Percentiles rank a stretch among this genome's conserved stretches.
Evolutionary conservation across 2,113 vertebrate species (phyloP).

Genomic region (Emydura subglobosa): DNA sequence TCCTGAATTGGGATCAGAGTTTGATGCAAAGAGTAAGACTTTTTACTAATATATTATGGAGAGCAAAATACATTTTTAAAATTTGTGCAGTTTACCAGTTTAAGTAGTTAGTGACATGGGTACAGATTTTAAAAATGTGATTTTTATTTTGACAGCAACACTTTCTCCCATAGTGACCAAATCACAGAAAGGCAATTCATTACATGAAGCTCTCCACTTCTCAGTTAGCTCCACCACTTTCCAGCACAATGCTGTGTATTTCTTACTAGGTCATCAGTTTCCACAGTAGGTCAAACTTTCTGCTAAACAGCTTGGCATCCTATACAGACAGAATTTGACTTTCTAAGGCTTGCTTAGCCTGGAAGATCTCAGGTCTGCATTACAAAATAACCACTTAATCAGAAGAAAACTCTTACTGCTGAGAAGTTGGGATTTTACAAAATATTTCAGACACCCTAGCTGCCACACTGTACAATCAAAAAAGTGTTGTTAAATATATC

Average conservation of each 20-base stretch:
- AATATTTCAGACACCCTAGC: slow-evolving; percentile 1
- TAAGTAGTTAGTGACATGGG: neutral
- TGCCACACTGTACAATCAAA: neutral
- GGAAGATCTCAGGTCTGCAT: neutral
- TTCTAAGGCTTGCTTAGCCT: slow-evolving; percentile 27
- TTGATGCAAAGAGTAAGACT: neutral
- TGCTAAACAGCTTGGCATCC: slow-evolving; percentile 54
- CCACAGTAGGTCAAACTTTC: slow-evolving; percentile 49
- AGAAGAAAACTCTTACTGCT: slow-evolving; percentile 30
- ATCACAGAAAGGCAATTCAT: slow-evolving; percentile 53
- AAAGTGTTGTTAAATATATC: neutral
- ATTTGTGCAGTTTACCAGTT: neutral
- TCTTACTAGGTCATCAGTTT: slow-evolving; percentile 51
- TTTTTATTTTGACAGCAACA: slow-evolving; percentile 47
- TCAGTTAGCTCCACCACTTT: slow-evolving; percentile 34
- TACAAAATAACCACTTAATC: slow-evolving; percentile 45
- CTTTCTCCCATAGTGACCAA: slow-evolving; percentile 51
- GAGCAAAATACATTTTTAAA: neutral
- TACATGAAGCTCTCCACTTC: slow-evolving; percentile 34
- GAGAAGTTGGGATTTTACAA: neutral
- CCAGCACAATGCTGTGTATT: slow-evolving; percentile 26
- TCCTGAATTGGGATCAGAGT: neutral
- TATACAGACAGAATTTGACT: slow-evolving; percentile 52
- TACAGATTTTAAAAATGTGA: slow-evolving; percentile 25
- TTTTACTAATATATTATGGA: neutral